These are phyloP conservation scores for Cebidichthys violaceus DNA, from an alignment of 2,113 vertebrate species.

Conservation along the genomic window DNA sequence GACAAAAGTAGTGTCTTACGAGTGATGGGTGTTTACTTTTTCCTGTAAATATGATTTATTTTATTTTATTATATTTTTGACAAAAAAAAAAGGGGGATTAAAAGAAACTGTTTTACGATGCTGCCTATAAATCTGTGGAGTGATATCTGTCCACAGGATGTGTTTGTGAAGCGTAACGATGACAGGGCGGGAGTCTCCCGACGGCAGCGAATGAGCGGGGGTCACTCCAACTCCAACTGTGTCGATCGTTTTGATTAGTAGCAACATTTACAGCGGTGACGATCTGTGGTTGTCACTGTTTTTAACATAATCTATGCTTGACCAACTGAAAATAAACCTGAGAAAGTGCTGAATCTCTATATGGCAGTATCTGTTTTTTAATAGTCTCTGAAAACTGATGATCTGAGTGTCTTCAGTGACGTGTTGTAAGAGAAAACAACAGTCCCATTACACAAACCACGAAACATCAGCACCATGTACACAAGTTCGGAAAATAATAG, in stretches of 20 bases:
- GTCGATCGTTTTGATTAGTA: conserved; percentile 74
- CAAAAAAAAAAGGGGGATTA: conserved; percentile 58
- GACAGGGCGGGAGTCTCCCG: conserved; percentile 29
- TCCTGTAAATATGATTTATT: conserved; percentile 78
- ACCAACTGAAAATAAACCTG: conserved; percentile 74
- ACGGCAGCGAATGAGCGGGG: conserved; percentile 18
- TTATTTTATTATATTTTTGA: conserved; percentile 50
- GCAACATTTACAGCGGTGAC: conserved; percentile 77
- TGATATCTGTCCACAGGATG: conserved; percentile 69
- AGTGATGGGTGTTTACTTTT: conserved; percentile 52
- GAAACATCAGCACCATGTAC: not conserved
- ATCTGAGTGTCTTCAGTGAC: not conserved
- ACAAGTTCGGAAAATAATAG: not conserved
- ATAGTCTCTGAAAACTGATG: not conserved
- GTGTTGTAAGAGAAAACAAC: not conserved
- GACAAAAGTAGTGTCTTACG: conserved; percentile 56
- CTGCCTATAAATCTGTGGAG: conserved; percentile 64
- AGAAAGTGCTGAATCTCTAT: conserved; percentile 70
- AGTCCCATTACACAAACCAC: not conserved
- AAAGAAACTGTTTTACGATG: conserved; percentile 68
- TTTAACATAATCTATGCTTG: conserved; percentile 81
- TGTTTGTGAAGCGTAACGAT: conserved; percentile 65
- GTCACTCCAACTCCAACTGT: conserved; percentile 71
- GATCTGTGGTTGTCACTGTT: conserved; percentile 77
- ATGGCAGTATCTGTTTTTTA: conserved; percentile 39